Evolutionary conservation across 2,113 vertebrate genomes (phyloP), one percentile per base, ranked within the genome.

Genomic region (Heterocephalus glaber): DNA sequence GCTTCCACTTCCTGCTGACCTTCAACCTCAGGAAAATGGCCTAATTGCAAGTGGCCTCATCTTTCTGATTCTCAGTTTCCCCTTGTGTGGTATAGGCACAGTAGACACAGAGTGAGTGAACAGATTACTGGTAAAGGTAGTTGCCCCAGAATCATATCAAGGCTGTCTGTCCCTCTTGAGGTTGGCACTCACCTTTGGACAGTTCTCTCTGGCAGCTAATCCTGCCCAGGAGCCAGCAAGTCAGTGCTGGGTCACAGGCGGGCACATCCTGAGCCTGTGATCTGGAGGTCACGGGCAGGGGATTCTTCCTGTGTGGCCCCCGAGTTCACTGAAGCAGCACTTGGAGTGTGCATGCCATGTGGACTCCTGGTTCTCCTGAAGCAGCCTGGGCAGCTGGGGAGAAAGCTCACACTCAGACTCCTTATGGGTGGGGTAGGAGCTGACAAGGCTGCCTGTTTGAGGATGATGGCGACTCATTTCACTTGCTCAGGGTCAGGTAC

Each of bases 1-100:
- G 26, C 17, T 74, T 65, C 89, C 38, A 63, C 30, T 52, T 66
- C 41, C 52, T 91, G 56, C 66, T 97, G 77, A 41, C 76, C 63
- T 90, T 33, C 33, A 81, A 84, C 47, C 77, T 88, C 58, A 94
- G 90, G 65, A 83, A 90, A 84, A 81, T 56, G 47, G 26, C 84
- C 49, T 89, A 80, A 49, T n/a, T 58, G 38, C 41, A 81, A 66
- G 58, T 60, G 41, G 63, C 58, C 44, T 86, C 66, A 35, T 41
- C n/a, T 76, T 82, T 81, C 61, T 58, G 70, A 85, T 56, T 41
- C 52, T 88, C 44, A 63, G 44, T 85, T 68, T 93, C 22, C 60
- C 94, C n/a, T 20, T 68, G 58, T 92, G 77, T 65, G 72, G 16
- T 26, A 35, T 52, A 33, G 77, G 19, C 44, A 49, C 89, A 38